These are phyloP conservation scores for Meganola albula DNA, from an alignment of 2,888 invertebrate genomes.

Conservation along the genomic window DNA sequence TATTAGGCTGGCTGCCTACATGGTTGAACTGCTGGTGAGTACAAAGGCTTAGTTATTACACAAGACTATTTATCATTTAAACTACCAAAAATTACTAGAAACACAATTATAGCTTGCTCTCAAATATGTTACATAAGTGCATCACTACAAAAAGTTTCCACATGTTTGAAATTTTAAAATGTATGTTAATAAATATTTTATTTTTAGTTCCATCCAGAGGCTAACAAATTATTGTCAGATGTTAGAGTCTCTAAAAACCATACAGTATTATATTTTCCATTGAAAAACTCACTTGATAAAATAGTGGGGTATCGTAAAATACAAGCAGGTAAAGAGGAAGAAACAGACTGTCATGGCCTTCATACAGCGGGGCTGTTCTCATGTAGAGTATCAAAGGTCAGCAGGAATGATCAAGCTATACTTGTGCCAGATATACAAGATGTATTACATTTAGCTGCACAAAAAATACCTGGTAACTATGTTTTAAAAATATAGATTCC, in stretches of 20 bases:
- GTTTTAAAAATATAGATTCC: neutral
- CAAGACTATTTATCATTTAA: no score
- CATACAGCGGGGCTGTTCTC: constrained; percentile 60
- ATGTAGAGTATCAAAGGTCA: constrained; percentile 50
- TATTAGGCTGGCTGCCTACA: no score
- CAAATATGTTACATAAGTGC: no score
- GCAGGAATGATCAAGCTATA: constrained; percentile 63
- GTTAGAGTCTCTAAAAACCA: constrained; percentile 73
- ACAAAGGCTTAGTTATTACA: no score
- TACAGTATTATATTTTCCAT: constrained; percentile 80
- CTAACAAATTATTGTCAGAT: constrained; percentile 70
- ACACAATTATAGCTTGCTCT: no score
- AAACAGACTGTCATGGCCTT: constrained; percentile 45
- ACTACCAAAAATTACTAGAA: no score
- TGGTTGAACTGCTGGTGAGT: no score
- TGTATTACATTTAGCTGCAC: constrained; percentile 60
- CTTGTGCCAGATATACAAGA: constrained; percentile 68
- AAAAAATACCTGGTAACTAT: constrained; percentile 67
- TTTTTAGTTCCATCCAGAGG: constrained; percentile 63
- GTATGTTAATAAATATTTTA: neutral
- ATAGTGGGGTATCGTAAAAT: constrained; percentile 82
- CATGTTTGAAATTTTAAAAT: neutral
- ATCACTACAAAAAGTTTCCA: no score
- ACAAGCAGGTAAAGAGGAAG: constrained; percentile 64
- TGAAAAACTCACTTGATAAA: constrained; percentile 78